Evolutionary conservation across 2,888 invertebrate genomes (phyloP).

Genomic region (Anoplius nigerrimus): DNA sequence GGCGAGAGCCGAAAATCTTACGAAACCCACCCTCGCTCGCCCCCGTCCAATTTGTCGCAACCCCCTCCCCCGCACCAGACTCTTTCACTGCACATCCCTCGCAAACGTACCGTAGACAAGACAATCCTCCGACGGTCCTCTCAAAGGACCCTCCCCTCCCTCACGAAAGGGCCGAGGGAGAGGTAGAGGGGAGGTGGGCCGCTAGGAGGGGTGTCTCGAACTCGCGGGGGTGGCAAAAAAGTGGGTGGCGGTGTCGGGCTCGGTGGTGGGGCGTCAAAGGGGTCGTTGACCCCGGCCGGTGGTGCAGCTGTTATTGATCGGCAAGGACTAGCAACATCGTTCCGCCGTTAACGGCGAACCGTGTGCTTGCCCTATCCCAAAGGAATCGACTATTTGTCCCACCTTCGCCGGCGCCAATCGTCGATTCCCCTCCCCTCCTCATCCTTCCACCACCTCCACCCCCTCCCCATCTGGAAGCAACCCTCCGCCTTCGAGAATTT

Average conservation of each 20-base stretch:
- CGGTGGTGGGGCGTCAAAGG: conserved; percentile 55
- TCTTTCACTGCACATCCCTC: too few relatives aligned
- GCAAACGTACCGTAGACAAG: too few relatives aligned
- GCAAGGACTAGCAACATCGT: conserved; percentile 67
- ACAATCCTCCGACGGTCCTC: too few relatives aligned
- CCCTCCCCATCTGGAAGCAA: too few relatives aligned
- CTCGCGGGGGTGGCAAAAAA: conserved; percentile 24
- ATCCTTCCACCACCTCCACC: neutral
- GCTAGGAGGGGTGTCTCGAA: neutral
- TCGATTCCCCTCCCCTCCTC: neutral
- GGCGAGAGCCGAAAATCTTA: too few relatives aligned
- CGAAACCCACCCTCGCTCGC: too few relatives aligned
- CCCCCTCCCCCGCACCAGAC: too few relatives aligned
- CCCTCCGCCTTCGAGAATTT: too few relatives aligned
- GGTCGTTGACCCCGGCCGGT: conserved; percentile 65
- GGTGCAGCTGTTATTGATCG: conserved; percentile 75
- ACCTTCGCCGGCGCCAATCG: neutral
- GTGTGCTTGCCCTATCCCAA: conserved; percentile 58
- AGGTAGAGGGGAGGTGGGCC: neutral
- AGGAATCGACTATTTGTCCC: conserved; percentile 42
- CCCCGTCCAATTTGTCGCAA: too few relatives aligned
- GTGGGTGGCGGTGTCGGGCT: conserved; percentile 37
- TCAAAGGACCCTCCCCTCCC: too few relatives aligned
- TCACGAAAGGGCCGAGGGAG: too few relatives aligned
- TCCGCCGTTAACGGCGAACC: conserved; percentile 48